A percentile compares a stretch with the other conserved stretches of the same genome.
Conservation (phyloP, 2,113 vertebrate species). For the Dasyornis broadbenti region DNA sequence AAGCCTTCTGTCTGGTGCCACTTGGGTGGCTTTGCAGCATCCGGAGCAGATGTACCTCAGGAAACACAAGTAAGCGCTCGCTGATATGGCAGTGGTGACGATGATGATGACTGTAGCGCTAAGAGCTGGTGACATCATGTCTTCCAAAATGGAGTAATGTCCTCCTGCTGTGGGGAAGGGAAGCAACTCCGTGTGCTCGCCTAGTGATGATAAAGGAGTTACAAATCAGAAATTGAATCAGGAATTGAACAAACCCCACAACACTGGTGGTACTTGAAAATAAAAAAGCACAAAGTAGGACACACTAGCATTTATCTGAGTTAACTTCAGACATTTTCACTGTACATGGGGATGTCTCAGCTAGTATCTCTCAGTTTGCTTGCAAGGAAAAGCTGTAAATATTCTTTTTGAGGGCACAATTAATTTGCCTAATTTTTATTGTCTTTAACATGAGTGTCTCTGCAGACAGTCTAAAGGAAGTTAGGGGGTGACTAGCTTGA, state of each 20-base stretch:
- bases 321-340: background rate
- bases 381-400: background rate
- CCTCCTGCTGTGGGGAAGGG: background rate
- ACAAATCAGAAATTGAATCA: background rate
- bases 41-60: slow-evolving; percentile 73
- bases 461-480: background rate
- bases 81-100: slow-evolving; percentile 47
- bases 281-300: fast-evolving
- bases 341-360: background rate
- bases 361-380: background rate
- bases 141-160: slow-evolving; percentile 49
- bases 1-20: slow-evolving; percentile 44
- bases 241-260: background rate
- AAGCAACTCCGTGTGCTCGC: background rate
- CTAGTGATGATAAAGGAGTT: background rate
- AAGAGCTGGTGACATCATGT: slow-evolving; percentile 50
- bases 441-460: background rate
- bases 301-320: background rate
- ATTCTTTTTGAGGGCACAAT: background rate
- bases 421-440: background rate
- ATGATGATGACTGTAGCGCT: slow-evolving; percentile 70
- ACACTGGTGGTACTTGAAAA: fast-evolving
- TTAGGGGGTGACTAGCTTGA: background rate
- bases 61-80: slow-evolving; percentile 72
- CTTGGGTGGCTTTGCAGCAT: slow-evolving; percentile 69